Conservation (phyloP, 2,113 vertebrate genomes). For the Phalacrocorax brasilianus region DNA sequence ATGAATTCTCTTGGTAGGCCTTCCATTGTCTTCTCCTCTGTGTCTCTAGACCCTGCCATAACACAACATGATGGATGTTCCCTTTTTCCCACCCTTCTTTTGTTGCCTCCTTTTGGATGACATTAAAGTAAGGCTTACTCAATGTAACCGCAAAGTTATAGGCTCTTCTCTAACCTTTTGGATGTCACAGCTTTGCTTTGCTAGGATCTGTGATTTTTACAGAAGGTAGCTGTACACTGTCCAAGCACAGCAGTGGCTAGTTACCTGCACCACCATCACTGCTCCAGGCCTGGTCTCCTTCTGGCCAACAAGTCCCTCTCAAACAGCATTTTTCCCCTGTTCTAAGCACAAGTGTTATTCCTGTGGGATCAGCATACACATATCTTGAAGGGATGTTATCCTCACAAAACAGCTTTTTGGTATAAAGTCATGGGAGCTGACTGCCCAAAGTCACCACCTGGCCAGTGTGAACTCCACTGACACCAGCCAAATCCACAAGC, state of each 20-base stretch:
- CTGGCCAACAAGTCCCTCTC: not conserved
- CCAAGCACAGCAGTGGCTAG: not conserved
- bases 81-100: not conserved
- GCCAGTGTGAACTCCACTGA: not conserved
- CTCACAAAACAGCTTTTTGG: not conserved
- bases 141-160: not conserved
- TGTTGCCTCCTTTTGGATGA: not conserved
- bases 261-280: not conserved
- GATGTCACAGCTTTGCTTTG: not conserved
- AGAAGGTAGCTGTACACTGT: not conserved
- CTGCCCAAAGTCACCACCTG: not conserved
- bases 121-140: not conserved
- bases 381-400: not conserved
- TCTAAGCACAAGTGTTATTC: not conserved
- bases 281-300: not conserved
- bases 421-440: not conserved
- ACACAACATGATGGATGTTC: not conserved
- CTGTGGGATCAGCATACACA: not conserved
- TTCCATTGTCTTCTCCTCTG: not conserved
- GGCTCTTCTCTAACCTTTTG: not conserved
- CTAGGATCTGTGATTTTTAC: not conserved
- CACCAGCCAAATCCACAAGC: not conserved
- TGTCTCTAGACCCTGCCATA: not conserved
- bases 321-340: not conserved
- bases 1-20: not conserved